A percentile compares a stretch with the other conserved stretches of the same genome.
These are phyloP conservation scores for Drosophila sordidapex DNA, from an alignment of 2,888 invertebrate species.

Conservation along the genomic window DNA sequence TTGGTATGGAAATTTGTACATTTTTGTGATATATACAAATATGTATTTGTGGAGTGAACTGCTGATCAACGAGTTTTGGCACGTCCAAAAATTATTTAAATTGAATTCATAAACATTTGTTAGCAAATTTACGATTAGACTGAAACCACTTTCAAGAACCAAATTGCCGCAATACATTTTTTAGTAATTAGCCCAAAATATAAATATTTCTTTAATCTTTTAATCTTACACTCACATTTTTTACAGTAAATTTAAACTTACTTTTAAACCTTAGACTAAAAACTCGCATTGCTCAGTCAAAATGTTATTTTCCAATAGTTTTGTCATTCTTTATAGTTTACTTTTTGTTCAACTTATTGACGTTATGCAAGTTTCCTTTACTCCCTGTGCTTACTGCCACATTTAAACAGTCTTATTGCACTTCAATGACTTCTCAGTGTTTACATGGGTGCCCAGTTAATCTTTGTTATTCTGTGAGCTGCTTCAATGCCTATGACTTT, in stretches of 20 bases:
- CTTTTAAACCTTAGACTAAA: too few relatives aligned
- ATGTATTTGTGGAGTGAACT: conserved; percentile 9
- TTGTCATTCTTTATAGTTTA: background rate
- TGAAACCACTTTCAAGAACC: background rate
- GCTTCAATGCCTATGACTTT: conserved; percentile 15
- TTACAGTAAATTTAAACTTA: too few relatives aligned
- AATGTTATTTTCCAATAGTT: background rate
- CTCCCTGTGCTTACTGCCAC: background rate
- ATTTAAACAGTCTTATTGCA: conserved; percentile 32
- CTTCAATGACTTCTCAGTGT: conserved; percentile 13
- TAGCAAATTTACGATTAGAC: background rate
- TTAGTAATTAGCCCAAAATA: too few relatives aligned
- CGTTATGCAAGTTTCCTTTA: background rate
- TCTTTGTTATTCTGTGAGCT: conserved; percentile 5
- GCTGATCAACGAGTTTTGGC: conserved; percentile 14
- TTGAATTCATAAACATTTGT: background rate
- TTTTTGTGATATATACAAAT: conserved; percentile 42
- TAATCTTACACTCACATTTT: too few relatives aligned
- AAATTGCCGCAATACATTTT: too few relatives aligned
- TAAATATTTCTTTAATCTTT: too few relatives aligned
- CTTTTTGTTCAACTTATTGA: background rate
- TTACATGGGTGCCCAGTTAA: background rate
- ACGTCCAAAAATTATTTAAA: conserved; percentile 36
- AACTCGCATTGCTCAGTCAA: background rate
- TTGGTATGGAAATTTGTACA: background rate